Evolutionary conservation across 2,797 vertebrate species (phyloP).

Genomic region (Sebastolobus altivelis): DNA sequence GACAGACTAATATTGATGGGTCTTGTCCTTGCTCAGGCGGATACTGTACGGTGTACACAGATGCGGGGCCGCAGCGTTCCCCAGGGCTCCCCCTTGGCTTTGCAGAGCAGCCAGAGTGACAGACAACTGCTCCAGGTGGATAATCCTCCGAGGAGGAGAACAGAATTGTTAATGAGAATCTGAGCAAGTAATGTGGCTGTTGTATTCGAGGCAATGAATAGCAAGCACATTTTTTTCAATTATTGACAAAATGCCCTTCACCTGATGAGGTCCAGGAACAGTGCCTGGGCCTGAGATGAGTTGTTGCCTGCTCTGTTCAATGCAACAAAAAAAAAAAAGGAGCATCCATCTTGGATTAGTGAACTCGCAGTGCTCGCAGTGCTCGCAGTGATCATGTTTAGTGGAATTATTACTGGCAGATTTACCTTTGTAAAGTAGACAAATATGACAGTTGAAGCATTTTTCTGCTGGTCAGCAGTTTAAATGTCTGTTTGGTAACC

Average conservation of each 20-base stretch:
- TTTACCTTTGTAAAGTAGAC: neutral
- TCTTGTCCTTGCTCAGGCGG: conserved; percentile 75
- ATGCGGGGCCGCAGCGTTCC: conserved; percentile 46
- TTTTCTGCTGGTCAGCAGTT: conserved; percentile 1
- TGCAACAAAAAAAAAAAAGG: neutral
- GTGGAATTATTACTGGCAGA: conserved; percentile 21
- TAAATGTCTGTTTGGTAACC: neutral
- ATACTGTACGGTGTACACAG: conserved; percentile 72
- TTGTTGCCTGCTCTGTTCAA: conserved; percentile 8
- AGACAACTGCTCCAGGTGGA: conserved; percentile 61
- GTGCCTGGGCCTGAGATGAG: conserved; percentile 32
- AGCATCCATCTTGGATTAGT: conserved; percentile 22
- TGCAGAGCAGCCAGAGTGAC: conserved; percentile 67
- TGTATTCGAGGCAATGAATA: conserved; percentile 57
- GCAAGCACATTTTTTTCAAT: conserved; percentile 39
- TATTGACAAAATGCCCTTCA: conserved; percentile 66
- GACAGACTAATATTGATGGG: conserved; percentile 82
- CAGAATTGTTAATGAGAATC: conserved; percentile 67
- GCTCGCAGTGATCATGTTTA: conserved; percentile 16
- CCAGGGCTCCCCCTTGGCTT: conserved; percentile 62
- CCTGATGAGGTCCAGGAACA: conserved; percentile 43
- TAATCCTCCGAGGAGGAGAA: conserved; percentile 61
- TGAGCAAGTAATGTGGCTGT: conserved; percentile 40
- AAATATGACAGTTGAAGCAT: neutral
- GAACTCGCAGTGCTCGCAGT: conserved; percentile 2